Evolutionary conservation across 1,140 invertebrate genomes (phyloP), one percentile per base, ranked within the genome.

Genomic region (Caenorhabditis inopinata): DNA sequence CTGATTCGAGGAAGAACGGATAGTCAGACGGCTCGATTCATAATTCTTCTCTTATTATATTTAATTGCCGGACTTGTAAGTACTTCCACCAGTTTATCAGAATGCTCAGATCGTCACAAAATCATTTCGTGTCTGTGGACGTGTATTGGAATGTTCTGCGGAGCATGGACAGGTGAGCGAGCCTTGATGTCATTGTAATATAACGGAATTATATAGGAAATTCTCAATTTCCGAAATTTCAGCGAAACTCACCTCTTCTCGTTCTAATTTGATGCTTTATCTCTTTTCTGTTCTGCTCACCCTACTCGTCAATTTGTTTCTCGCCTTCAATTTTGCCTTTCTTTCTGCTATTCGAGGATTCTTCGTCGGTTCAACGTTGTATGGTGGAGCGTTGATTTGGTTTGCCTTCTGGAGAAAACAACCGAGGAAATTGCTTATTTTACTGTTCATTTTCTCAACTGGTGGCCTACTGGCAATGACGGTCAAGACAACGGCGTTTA

Each of bases 341-440:
- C 32, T 68, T 4, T 68, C 38, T 18, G 58, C 58, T 11, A 21
- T 68, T 21, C 58, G 58, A 4, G 58, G 58, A 68, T 68, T 68
- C n/a, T 68, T 68, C n/a, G 58, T 68, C 58, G 58, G 58, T 16
- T 16, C 58, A 2, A 68, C 58, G 1, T 29, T 68, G 2, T 68
- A 68, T 29, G 58, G 58, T 2, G 58, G 58, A 68, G 25, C 32
- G 11, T 32, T 68, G n/a, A 16, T 68, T 68, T 68, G 58, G 58
- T 68, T 68, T 32, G 58, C 58, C 11, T 68, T 68, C n/a, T 68
- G 58, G 58, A 68, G 58, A 9, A 68, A 68, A 68, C 58, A 68
- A 42, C 58, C 32, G 1, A 21, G 58, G n/a, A 68, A 68, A 68
- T 38, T 68, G 3, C 58, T 68, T 11, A 21, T 68, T 18, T 42